Percentiles rank a stretch among this genome's conserved stretches.
phyloP scores from a whole-genome alignment of 2,888 invertebrate genomes.

The Nephrocerus scutellatus region DNA sequence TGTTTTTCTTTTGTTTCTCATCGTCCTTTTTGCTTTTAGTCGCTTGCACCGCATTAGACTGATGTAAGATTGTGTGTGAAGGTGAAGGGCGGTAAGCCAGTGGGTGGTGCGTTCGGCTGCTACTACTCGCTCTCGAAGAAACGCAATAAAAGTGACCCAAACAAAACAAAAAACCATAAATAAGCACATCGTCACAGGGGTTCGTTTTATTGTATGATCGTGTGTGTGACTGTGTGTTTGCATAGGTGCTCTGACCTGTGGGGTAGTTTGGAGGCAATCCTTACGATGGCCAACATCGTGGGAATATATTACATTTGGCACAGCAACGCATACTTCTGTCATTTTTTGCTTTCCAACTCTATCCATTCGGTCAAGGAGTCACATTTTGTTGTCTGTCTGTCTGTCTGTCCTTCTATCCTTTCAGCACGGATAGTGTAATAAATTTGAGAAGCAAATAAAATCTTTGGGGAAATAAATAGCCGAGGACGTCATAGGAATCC shows the following conservation, averaged over 20 bases:
- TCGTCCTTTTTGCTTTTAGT: constrained; percentile 10
- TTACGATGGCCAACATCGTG: no score
- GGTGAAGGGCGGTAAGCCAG: neutral
- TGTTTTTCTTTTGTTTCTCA: constrained; percentile 11
- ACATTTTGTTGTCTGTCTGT: constrained; percentile 3
- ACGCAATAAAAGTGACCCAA: neutral
- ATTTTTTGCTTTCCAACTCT: no score
- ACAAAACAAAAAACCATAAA: constrained; percentile 12
- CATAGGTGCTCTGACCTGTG: constrained; percentile 2
- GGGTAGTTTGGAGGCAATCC: no score
- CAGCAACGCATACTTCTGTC: no score
- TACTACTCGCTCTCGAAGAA: constrained; percentile 3
- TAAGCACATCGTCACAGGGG: constrained; percentile 15
- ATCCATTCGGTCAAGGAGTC: no score
- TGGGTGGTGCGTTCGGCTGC: neutral
- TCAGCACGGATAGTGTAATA: constrained; percentile 31
- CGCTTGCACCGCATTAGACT: no score
- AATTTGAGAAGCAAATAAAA: constrained; percentile 46
- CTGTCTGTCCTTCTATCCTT: constrained; percentile 7
- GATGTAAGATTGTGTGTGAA: neutral
- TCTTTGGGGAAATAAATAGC: constrained; percentile 42
- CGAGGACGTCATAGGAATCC: no score
- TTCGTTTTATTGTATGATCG: no score
- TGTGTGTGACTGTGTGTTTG: constrained; percentile 18
- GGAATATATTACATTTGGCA: no score